Evolutionary conservation across 1,140 invertebrate species (phyloP).

Genomic region (Heliconius hewitsoni): DNA sequence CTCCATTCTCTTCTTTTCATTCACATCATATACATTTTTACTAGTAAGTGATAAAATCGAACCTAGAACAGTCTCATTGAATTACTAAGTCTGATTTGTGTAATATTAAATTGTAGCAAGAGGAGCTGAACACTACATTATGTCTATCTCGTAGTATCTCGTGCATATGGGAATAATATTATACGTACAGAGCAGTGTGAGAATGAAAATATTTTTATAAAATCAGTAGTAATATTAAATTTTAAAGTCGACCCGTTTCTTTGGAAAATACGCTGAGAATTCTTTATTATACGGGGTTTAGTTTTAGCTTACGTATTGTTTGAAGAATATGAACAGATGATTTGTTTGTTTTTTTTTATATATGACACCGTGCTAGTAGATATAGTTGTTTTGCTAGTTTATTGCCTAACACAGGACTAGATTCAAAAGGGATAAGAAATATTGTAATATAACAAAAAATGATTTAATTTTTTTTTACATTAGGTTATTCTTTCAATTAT

Average conservation of each 20-base stretch:
- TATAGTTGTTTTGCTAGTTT: no score
- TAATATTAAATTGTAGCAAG: background rate
- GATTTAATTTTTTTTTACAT: no score
- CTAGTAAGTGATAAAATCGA: background rate
- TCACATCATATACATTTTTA: no score
- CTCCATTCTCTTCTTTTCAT: no score
- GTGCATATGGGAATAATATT: constrained; percentile 5
- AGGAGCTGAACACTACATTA: background rate
- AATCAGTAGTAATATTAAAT: constrained; percentile 11
- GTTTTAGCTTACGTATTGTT: background rate
- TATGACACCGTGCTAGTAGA: background rate
- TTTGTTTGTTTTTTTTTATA: background rate
- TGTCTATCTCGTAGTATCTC: background rate
- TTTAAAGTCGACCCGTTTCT: constrained; percentile 6
- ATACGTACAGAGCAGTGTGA: background rate
- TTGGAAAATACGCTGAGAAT: background rate
- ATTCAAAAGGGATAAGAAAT: no score
- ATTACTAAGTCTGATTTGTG: background rate
- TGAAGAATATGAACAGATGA: background rate
- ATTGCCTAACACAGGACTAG: no score
- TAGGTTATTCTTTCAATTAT: no score
- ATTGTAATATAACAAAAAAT: no score
- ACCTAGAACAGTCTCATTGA: background rate
- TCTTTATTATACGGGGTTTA: background rate
- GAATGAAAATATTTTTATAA: constrained; percentile 10